Base-by-base conservation (phyloP, 1,140 invertebrate species). In the Bombus breviceps region DNA sequence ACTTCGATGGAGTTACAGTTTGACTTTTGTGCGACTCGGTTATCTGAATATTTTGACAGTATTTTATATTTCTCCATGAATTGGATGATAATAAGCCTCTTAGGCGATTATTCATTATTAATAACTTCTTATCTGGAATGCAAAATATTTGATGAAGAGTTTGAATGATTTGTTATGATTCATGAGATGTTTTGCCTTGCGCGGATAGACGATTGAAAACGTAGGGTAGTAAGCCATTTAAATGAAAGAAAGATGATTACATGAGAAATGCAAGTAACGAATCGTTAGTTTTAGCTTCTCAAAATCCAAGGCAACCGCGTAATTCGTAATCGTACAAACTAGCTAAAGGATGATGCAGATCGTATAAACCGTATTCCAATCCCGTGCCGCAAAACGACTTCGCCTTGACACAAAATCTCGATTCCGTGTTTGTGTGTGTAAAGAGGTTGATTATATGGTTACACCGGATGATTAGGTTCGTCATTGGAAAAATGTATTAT, bases 381-480 rank as follows among this genome's bases (percentile, higher is more conserved):
- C 77, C 37, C 22, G 22, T 53, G 37, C 18, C 9, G 68, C 18
- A 22, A 47, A 76, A n/a, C 34, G 74, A 25, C 75, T 69, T 82
- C 10, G 64, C 72, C 80, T 86, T 82, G 80, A 82, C 80, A 86
- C 59, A 71, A 82, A 86, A 81, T 76, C 71, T 37, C 76, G 53
- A 59, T 71, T 83, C 43, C 82, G 47, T 57, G 47, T 68, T 68
- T 71, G 37, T 12, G 62, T 69, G 47, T n/a, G 34, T 68, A 41
- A 34, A 41, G 4, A 41, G 22, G 32, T 41, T 39, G 32, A 15
- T 69, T 41, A 1, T 41, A 4, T 68, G 1, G 74, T 77, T 76
- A 57, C 28, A 59, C 2, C 37, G 53, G 28, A 47, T 37, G 28
- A 76, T 83, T 68, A 78, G 4, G 10, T 22, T 77, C 47, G 22